These are phyloP conservation scores for Aradophagus sp. DNA, from an alignment of 1,140 invertebrate genomes.

Conservation along the genomic window DNA sequence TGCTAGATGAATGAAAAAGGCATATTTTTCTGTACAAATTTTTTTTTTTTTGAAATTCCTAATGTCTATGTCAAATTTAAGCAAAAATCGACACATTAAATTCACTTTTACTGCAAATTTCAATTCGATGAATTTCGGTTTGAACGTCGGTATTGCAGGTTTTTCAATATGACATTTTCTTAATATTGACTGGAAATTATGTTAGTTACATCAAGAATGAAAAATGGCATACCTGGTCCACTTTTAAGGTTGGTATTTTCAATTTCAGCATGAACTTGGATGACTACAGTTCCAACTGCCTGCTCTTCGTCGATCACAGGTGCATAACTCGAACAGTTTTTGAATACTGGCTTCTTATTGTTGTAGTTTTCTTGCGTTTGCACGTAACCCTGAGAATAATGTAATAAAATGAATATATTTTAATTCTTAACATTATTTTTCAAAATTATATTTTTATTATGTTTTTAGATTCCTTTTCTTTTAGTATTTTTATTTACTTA, in stretches of 20 bases:
- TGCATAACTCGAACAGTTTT: constrained; percentile 81
- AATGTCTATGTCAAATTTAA: too few relatives aligned
- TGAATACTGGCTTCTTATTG: constrained; percentile 86
- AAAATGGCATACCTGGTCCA: constrained; percentile 14
- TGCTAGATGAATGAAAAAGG: too few relatives aligned
- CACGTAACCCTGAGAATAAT: constrained; percentile 59
- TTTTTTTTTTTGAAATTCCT: too few relatives aligned
- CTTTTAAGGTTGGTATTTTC: constrained; percentile 74
- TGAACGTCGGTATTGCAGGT: background rate
- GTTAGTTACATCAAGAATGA: background rate
- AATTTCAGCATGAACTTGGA: constrained; percentile 78
- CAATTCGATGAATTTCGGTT: too few relatives aligned
- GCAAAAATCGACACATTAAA: background rate
- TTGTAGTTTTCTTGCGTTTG: constrained; percentile 61
- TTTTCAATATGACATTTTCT: background rate
- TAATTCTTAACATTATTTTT: too few relatives aligned
- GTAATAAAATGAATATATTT: constrained; percentile 8
- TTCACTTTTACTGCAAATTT: too few relatives aligned
- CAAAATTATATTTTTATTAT: too few relatives aligned
- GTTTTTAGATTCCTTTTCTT: too few relatives aligned
- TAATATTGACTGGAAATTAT: background rate
- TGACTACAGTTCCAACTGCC: constrained; percentile 78
- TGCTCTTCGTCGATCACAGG: constrained; percentile 82
- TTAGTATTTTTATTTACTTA: too few relatives aligned
- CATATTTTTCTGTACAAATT: too few relatives aligned